Evolutionary conservation across 2,113 vertebrate genomes (phyloP), one percentile per base, ranked within the genome.

Genomic region (Lampris megalopsis): DNA sequence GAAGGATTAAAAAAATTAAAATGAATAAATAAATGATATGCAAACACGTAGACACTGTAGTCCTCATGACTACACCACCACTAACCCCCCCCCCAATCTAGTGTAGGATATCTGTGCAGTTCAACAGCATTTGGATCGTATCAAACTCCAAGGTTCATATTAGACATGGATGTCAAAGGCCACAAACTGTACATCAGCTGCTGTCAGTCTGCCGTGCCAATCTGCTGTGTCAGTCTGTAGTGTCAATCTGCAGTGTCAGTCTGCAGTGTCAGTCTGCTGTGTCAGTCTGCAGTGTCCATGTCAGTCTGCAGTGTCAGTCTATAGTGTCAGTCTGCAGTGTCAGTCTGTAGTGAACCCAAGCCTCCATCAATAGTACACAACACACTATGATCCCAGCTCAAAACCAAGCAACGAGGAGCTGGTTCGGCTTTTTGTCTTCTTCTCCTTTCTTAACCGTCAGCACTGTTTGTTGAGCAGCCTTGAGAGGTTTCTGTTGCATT

Each of bases 301-400:
- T 50, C 43, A 43, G 37, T 9, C 9, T 71, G 65, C 13, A 40
- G 11, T 63, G 53, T 50, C 43, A 43, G 37, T 9, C 9, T 71
- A 65, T 9, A 42, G 11, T 52, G 75, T 50, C 43, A 43, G 37
- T 9, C 9, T 71, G 65, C 13, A 40, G 11, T 63, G 53, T 50
- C 43, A 43, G 37, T 9, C 9, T 71, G 65, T 9, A 42, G 11
- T 52, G 75, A 81, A 74, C 66, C 71, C 63, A 74, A 72, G 63
- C 67, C 68, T 77, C 85, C 77, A 63, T 75, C 59, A 80, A 75
- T 80, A 85, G 73, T 68, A 60, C 41, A 1, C 40, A 71, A 71
- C 57, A 1, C 73, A 24, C 78, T 63, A 73, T 57, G 5, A 79
- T 81, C 37, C 45, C 63, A 62, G 65, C 77, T 68, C 43, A 4